Conservation (phyloP, 2,113 vertebrate species). For the Cheirogaleus medius region DNA sequence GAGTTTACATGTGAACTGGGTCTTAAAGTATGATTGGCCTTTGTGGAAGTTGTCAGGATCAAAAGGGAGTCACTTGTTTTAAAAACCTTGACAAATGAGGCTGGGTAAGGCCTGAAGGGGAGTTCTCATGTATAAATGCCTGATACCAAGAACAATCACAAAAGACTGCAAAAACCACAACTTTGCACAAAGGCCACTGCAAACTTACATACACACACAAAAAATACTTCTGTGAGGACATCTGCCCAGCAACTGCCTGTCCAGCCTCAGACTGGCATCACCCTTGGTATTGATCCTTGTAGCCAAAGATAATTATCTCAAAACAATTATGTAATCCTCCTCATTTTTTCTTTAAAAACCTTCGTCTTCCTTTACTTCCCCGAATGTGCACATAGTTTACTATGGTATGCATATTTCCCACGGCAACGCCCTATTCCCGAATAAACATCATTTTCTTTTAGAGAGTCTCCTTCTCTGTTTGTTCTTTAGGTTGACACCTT, state of each 20-base stretch:
- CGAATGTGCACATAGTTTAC: neutral
- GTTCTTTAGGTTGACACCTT: neutral
- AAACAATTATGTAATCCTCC: neutral
- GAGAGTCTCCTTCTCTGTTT: neutral
- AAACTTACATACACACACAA: neutral
- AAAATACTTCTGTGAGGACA: neutral
- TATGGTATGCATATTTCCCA: neutral
- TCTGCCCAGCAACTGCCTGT: neutral
- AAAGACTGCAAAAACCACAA: neutral
- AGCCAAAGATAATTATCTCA: neutral
- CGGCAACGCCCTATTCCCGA: neutral
- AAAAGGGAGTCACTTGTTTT: neutral
- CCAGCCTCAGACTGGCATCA: neutral
- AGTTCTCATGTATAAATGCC: neutral
- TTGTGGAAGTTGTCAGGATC: neutral
- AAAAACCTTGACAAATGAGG: neutral
- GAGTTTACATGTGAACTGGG: neutral
- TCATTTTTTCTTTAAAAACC: neutral
- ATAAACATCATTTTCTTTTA: neutral
- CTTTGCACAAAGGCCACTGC: neutral
- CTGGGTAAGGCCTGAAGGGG: neutral
- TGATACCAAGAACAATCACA: neutral
- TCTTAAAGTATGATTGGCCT: neutral
- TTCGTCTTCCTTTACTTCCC: neutral
- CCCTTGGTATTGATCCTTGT: neutral